Conservation (phyloP, 2,888 invertebrate genomes). For the Serrognathus titanus region DNA sequence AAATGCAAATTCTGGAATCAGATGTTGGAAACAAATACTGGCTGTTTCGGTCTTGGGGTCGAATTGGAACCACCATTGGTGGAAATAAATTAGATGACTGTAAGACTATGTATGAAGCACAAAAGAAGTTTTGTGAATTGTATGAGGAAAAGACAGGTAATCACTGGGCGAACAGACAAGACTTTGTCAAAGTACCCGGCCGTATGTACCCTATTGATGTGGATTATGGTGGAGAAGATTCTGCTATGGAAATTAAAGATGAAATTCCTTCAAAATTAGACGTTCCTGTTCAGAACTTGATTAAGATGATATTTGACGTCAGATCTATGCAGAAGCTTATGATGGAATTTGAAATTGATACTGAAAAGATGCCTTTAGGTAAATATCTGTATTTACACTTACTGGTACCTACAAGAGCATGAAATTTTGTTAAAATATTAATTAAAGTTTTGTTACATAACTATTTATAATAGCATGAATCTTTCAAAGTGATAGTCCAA, state of each 20-base stretch:
- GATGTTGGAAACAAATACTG: conserved; percentile 61
- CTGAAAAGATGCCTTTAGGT: conserved; percentile 95
- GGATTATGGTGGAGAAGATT: conserved; percentile 63
- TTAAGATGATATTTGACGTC: conserved; percentile 86
- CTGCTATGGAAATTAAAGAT: conserved; percentile 50
- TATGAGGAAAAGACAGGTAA: conserved; percentile 80
- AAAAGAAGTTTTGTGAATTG: conserved; percentile 56
- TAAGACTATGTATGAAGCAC: conserved; percentile 55
- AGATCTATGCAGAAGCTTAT: conserved; percentile 88
- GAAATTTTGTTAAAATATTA: background rate
- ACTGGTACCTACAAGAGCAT: background rate
- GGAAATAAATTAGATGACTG: conserved; percentile 60
- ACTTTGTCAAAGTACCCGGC: conserved; percentile 69
- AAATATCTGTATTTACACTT: conserved; percentile 1
- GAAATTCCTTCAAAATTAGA: conserved; percentile 63
- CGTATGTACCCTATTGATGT: conserved; percentile 84
- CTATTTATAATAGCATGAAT: too few relatives aligned
- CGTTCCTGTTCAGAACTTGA: conserved; percentile 74
- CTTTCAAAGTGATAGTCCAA: too few relatives aligned
- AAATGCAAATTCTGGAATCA: conserved; percentile 81
- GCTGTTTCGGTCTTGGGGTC: conserved; percentile 74
- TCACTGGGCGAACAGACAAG: conserved; percentile 62
- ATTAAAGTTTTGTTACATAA: background rate
- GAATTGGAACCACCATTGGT: conserved; percentile 94
- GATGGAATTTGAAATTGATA: conserved; percentile 92